Evolutionary conservation across 1,140 invertebrate genomes (phyloP).

Genomic region (Neomicropteryx cornuta): DNA sequence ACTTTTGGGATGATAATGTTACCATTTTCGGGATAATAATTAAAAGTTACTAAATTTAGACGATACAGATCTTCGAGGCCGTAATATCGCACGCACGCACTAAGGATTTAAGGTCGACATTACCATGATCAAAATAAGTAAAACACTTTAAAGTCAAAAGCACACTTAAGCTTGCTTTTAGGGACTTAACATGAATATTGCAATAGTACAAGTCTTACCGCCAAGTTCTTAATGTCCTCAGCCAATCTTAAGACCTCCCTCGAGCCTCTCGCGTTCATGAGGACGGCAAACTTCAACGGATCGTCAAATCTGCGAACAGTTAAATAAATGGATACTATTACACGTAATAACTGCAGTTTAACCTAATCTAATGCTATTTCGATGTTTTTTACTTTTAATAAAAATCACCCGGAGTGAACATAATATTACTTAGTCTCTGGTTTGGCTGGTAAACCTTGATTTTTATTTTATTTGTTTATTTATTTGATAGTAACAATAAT

Average conservation of each 20-base stretch:
- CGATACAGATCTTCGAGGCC: not conserved
- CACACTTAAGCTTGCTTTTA: conserved; percentile 18
- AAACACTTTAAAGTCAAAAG: conserved; percentile 25
- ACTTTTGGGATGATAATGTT: no score
- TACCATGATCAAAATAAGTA: not conserved
- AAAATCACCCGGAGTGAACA: not conserved
- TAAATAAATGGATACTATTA: conserved; percentile 45
- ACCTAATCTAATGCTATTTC: conserved; percentile 13
- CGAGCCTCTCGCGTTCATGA: conserved; percentile 56
- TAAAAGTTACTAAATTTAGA: no score
- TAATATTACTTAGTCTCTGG: not conserved
- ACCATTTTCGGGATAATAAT: no score
- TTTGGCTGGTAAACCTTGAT: no score
- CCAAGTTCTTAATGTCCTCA: conserved; percentile 51
- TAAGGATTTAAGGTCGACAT: not conserved
- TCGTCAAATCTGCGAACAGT: conserved; percentile 65
- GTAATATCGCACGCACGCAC: not conserved
- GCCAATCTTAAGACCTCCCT: conserved; percentile 53
- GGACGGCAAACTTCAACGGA: conserved; percentile 52
- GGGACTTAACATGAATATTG: conserved; percentile 11
- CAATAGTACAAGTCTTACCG: conserved; percentile 39
- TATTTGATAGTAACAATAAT: conserved; percentile 1
- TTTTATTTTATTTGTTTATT: conserved; percentile 1
- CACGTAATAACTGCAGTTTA: conserved; percentile 37
- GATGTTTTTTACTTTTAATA: not conserved